Percentiles rank a stretch among this genome's conserved stretches.
phyloP scores from a whole-genome alignment of 2,888 invertebrate species.

The Lasius platythorax region DNA sequence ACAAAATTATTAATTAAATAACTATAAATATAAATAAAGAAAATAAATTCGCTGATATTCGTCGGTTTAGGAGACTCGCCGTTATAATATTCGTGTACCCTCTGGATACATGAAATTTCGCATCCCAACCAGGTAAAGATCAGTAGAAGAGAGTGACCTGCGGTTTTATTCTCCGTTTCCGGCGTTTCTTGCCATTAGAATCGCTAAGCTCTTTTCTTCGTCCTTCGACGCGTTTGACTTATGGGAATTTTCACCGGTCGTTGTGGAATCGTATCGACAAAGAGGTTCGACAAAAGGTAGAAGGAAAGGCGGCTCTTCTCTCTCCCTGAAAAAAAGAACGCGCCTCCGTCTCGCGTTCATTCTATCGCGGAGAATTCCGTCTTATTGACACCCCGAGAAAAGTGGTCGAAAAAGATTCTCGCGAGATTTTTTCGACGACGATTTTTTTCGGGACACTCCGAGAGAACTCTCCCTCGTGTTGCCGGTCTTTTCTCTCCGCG shows the following conservation, averaged over 20 bases:
- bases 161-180: slow-evolving; percentile 21
- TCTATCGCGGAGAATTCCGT: background rate
- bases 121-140: background rate
- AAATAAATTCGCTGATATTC: background rate
- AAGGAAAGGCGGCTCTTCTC: background rate
- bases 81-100: background rate
- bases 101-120: background rate
- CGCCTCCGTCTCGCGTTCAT: background rate
- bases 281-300: slow-evolving; percentile 16
- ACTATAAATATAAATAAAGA: too few species aligned
- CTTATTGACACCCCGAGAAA: background rate
- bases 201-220: background rate
- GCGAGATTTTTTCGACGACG: background rate
- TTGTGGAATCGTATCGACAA: background rate
- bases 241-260: slow-evolving; percentile 1
- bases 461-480: background rate
- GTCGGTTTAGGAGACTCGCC: background rate
- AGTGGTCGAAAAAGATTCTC: slow-evolving; percentile 24
- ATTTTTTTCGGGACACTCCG: background rate
- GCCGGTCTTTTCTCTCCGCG: background rate
- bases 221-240: slow-evolving; percentile 17
- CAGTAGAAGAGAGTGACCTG: background rate
- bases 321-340: background rate
- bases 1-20: background rate
- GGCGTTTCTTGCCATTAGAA: slow-evolving; percentile 21